A percentile compares a stretch with the other conserved stretches of the same genome.
These are phyloP conservation scores for Fukomys damarensis DNA, from an alignment of 2,113 vertebrate genomes.

Conservation along the genomic window DNA sequence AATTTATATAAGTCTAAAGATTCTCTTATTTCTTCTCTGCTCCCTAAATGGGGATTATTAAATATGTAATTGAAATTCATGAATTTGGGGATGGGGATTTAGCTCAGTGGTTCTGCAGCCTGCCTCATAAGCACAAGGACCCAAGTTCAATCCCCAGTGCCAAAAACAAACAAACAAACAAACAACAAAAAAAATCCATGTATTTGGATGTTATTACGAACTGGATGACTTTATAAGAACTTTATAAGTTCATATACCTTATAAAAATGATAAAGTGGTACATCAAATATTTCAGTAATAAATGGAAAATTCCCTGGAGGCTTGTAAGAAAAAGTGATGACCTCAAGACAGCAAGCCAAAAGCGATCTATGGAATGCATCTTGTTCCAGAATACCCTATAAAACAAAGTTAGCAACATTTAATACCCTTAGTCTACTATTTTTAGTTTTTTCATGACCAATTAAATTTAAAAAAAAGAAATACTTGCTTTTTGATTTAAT, in stretches of 20 bases:
- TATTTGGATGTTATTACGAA: slow-evolving; percentile 5
- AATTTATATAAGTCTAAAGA: slow-evolving; percentile 27
- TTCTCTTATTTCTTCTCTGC: slow-evolving; percentile 40
- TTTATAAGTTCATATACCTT: slow-evolving; percentile 88
- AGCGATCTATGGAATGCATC: slow-evolving; percentile 95
- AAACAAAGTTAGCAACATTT: slow-evolving; percentile 71
- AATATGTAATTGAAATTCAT: slow-evolving; percentile 43
- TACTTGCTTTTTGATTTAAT: background rate
- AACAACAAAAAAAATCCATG: slow-evolving; percentile 39
- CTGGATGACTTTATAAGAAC: background rate
- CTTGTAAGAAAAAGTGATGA: slow-evolving; percentile 93
- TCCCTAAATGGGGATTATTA: slow-evolving; percentile 41
- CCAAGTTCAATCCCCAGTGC: too few species aligned
- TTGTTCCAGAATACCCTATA: slow-evolving; percentile 93
- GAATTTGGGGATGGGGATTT: too few species aligned
- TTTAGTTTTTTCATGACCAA: background rate
- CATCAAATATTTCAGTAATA: slow-evolving; percentile 91
- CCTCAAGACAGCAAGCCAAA: slow-evolving; percentile 94
- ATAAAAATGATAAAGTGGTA: slow-evolving; percentile 95
- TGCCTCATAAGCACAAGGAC: too few species aligned
- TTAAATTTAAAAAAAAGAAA: slow-evolving; percentile 37
- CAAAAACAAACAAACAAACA: too few species aligned
- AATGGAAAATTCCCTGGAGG: slow-evolving; percentile 93
- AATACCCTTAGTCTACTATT: slow-evolving; percentile 13
- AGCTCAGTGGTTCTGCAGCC: too few species aligned